phyloP scores from a whole-genome alignment of 2,797 vertebrate genomes.

The Rhinoraja longicauda region DNA sequence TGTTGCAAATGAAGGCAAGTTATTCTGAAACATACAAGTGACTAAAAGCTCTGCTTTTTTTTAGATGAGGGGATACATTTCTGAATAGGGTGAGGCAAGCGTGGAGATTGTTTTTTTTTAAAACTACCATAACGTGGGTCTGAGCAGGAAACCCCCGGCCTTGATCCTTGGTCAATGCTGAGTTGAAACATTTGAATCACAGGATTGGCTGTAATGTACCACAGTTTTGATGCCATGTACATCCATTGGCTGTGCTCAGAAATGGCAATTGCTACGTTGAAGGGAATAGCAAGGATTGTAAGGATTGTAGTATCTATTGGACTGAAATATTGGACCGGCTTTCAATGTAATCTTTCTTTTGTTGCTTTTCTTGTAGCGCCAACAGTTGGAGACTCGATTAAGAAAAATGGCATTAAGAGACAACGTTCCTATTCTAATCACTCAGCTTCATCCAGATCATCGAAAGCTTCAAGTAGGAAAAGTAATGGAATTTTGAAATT shows the following conservation, averaged over 20 bases:
- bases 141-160: neutral
- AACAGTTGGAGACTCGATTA: constrained; percentile 57
- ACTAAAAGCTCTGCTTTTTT: neutral
- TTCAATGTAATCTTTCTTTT: neutral
- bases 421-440: constrained; percentile 57
- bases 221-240: neutral
- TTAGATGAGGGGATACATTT: neutral
- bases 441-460: constrained; percentile 61
- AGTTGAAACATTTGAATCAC: neutral
- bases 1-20: constrained; percentile 67
- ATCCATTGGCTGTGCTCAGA: neutral
- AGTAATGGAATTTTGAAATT: neutral
- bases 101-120: neutral
- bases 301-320: neutral
- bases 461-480: constrained; percentile 60
- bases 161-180: neutral
- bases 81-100: neutral
- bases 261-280: neutral
- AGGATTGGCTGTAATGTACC: neutral
- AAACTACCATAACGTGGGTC: neutral
- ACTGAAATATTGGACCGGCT: neutral
- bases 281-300: neutral
- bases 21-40: neutral
- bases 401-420: constrained; percentile 57
- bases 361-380: neutral